Evolutionary conservation across 2,113 vertebrate genomes (phyloP).

Genomic region (Galbula dea): DNA sequence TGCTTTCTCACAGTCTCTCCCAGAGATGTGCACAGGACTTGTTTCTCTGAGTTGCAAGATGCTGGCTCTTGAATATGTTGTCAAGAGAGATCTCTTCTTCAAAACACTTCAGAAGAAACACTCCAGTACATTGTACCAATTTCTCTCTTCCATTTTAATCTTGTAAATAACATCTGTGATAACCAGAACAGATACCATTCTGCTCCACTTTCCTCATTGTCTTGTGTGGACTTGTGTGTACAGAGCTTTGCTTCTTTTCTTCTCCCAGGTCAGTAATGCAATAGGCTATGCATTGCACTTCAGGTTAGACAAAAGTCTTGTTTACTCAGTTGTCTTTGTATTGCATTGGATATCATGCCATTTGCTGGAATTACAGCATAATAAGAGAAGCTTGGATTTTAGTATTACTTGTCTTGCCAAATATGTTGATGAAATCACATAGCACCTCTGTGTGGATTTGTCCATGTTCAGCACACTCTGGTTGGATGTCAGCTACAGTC

Average conservation of each 20-base stretch:
- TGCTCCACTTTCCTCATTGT: neutral
- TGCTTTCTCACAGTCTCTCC: neutral
- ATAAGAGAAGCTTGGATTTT: neutral
- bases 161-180: neutral
- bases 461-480: neutral
- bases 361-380: neutral
- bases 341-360: neutral
- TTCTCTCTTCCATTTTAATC: neutral
- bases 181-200: neutral
- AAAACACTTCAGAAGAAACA: neutral
- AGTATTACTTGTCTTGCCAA: neutral
- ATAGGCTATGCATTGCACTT: neutral
- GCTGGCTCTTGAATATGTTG: neutral
- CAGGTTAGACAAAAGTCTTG: neutral
- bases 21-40: neutral
- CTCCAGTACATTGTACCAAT: neutral
- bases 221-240: rapidly evolving
- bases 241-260: neutral
- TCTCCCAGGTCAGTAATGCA: neutral
- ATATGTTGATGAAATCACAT: neutral
- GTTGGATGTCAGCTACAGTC: neutral
- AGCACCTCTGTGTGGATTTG: neutral
- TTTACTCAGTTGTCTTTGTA: neutral
- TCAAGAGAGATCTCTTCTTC: neutral
- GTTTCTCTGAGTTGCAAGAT: neutral